Evolutionary conservation across 2,113 vertebrate genomes (phyloP).

Genomic region (Amphiprion percula): DNA sequence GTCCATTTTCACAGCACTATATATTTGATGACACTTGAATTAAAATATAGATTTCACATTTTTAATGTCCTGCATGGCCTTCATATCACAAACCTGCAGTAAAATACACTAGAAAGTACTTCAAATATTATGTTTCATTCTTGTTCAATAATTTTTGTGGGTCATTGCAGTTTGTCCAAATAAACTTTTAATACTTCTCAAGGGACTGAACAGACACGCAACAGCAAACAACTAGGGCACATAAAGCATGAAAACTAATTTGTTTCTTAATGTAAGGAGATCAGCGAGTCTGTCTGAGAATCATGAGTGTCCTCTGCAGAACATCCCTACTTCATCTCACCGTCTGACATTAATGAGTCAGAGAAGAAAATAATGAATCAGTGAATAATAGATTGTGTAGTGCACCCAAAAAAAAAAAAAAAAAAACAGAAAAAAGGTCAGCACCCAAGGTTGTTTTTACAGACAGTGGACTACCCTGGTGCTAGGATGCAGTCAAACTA

Average conservation of each 20-base stretch:
- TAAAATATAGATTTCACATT: neutral
- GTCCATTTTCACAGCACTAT: neutral
- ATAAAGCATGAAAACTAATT: constrained; percentile 50
- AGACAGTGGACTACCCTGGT: constrained; percentile 40
- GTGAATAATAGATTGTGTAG: constrained; percentile 42
- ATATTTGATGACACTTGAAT: neutral
- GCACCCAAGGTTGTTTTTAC: constrained; percentile 44
- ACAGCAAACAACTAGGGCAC: constrained; percentile 53
- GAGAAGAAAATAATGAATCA: constrained; percentile 6
- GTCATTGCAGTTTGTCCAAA: constrained; percentile 36
- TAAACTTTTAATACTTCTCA: constrained; percentile 27
- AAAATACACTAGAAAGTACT: neutral
- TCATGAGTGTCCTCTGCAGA: constrained; percentile 36
- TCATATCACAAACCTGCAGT: neutral
- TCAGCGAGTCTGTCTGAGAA: constrained; percentile 40
- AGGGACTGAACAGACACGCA: constrained; percentile 40
- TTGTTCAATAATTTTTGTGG: constrained; percentile 21
- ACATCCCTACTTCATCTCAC: constrained; percentile 46
- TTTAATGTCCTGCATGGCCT: neutral
- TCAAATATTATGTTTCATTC: neutral
- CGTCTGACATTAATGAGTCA: constrained; percentile 55
- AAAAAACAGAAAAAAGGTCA: constrained; percentile 10
- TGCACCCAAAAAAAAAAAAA: constrained; percentile 12
- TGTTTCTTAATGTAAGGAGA: constrained; percentile 48
- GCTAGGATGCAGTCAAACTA: constrained; percentile 9